A percentile compares a stretch with the other conserved stretches of the same genome.
Conservation (phyloP, 2,113 vertebrate genomes). For the Actenoides lindsayi region DNA sequence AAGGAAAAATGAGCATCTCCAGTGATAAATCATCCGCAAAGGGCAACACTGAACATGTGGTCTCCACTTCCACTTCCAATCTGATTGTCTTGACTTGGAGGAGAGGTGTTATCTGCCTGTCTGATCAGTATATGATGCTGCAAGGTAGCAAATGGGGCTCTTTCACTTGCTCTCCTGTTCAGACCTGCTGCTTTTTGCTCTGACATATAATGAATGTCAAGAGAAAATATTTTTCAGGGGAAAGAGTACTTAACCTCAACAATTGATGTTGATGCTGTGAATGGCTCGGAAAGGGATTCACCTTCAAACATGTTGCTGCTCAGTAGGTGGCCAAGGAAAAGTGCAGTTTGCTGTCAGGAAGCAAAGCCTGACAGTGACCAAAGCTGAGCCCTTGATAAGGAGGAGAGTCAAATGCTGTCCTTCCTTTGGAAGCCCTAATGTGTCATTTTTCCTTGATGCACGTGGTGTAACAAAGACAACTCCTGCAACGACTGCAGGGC, state of each 20-base stretch:
- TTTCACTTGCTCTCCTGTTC: not conserved
- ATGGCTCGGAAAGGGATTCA: not conserved
- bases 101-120: not conserved
- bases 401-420: not conserved
- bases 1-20: not conserved
- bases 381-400: not conserved
- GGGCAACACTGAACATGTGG: not conserved
- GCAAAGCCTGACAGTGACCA: not conserved
- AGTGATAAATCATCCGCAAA: not conserved
- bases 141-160: not conserved
- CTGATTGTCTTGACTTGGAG: not conserved
- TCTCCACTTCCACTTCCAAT: not conserved
- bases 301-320: not conserved
- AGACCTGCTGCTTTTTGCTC: conserved; percentile 20
- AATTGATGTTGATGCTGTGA: not conserved
- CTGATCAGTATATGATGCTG: not conserved
- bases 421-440: not conserved
- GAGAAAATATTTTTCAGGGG: not conserved
- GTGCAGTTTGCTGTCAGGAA: not conserved
- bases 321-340: not conserved
- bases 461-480: not conserved
- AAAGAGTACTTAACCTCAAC: not conserved
- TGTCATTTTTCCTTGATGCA: not conserved
- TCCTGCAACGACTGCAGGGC: not conserved
- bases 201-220: not conserved